Evolutionary conservation across 2,797 vertebrate species (phyloP), one percentile per base, ranked within the genome.

Genomic region (Smutsia gigantea): DNA sequence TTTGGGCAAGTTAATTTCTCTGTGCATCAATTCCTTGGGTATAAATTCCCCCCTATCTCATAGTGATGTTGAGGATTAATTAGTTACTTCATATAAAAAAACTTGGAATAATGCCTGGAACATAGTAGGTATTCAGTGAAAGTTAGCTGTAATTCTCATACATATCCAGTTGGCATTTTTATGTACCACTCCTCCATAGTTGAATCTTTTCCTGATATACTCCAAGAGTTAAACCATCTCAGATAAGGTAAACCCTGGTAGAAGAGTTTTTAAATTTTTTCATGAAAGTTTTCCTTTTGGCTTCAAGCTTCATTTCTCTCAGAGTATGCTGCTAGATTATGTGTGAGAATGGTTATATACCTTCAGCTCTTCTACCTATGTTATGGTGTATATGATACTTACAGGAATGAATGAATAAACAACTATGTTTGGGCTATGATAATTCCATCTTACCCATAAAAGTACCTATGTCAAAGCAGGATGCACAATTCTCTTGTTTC

Each of bases 91-190:
- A 59, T 75, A 49, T 83, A 27, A 90, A 87, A 46, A 86, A 75
- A 59, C 34, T 95, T 86, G 31, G 61, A 89, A 39, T 72, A 82
- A 63, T 78, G 37, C 81, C 87, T 74, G 21, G 57, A 94, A 85
- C 51, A 49, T 93, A 77, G 37, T 57, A 86, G 87, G 37, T 92
- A 8, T 78, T 94, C 1, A 37, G n/a, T 87, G 84, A 91, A 75
- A 29, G 51, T 93, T 82, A 82, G 10, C 23, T 87, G 4, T 59
- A 55, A 51, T 75, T 94, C 21, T 86, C 34, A 31, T 82, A 31
- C 68, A 23, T 77, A 61, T 95, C 18, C 21, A 39, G 13, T 92
- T 93, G 90, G 72, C 82, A 71, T 69, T 74, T 94, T 78, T 92
- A 78, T 74, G 55, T 83, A 51, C 25, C 19, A 77, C 0, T 55